Percentiles rank a stretch among this genome's conserved stretches.
These are phyloP conservation scores for Palaemon carinicauda DNA, from an alignment of 1,140 invertebrate genomes.

Conservation along the genomic window DNA sequence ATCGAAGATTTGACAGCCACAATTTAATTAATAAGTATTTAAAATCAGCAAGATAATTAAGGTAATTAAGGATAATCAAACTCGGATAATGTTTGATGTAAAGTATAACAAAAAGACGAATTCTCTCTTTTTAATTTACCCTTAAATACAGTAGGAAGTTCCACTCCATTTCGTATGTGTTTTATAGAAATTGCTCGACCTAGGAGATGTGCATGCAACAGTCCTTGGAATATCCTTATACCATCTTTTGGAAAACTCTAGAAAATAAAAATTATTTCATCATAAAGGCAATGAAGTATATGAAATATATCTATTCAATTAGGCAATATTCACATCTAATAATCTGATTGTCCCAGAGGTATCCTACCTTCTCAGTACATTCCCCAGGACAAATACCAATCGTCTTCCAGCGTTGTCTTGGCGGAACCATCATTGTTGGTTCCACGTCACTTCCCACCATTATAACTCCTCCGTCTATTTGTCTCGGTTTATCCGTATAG, in stretches of 20 bases:
- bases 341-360: no score
- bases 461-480: constrained; percentile 68
- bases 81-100: no score
- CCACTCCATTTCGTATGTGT: constrained; percentile 54
- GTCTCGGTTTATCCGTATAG: constrained; percentile 73
- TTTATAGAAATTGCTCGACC: constrained; percentile 49
- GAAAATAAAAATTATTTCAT: background rate
- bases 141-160: constrained; percentile 60
- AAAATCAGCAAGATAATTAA: no score
- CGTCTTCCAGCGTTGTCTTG: constrained; percentile 75
- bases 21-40: no score
- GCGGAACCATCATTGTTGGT: constrained; percentile 82
- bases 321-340: no score
- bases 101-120: no score
- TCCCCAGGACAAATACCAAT: constrained; percentile 80
- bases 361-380: constrained; percentile 75
- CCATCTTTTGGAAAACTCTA: constrained; percentile 62
- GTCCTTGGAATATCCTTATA: constrained; percentile 76
- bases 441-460: constrained; percentile 83
- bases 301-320: no score
- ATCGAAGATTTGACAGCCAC: no score
- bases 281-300: no score
- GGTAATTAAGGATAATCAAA: no score
- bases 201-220: constrained; percentile 73
- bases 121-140: no score